Percentiles rank a stretch among this genome's conserved stretches.
phyloP scores from a whole-genome alignment of 2,797 vertebrate species.

The Parauchenoglanis ngamensis region DNA sequence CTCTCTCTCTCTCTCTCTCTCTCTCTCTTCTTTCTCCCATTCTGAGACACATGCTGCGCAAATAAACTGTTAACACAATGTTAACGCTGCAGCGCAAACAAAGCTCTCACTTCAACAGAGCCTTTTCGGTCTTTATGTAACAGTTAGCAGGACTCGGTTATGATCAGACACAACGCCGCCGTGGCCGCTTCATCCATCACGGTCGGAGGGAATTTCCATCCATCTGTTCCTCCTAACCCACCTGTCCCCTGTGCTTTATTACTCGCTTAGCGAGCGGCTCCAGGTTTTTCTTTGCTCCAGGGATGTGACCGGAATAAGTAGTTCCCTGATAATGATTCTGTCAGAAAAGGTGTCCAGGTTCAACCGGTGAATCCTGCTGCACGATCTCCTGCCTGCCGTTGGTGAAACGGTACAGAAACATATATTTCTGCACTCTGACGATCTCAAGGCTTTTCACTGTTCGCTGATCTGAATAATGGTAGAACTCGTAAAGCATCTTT shows the following conservation, averaged over 20 bases:
- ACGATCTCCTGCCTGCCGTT: no score
- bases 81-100: slow-evolving; percentile 3
- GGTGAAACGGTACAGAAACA: not conserved
- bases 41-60: slow-evolving; percentile 12
- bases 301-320: not conserved
- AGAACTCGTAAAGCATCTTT: not conserved
- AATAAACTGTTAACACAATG: slow-evolving; percentile 42
- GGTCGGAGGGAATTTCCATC: slow-evolving; percentile 7
- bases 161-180: not conserved
- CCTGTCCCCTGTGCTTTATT: slow-evolving; percentile 19
- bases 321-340: not conserved
- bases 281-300: slow-evolving; percentile 5
- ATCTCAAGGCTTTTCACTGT: not conserved
- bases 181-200: not conserved
- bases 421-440: not conserved
- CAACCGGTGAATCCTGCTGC: not conserved
- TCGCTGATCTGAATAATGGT: not conserved
- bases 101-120: not conserved
- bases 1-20: not conserved
- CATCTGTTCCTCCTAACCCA: slow-evolving; percentile 5
- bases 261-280: not conserved
- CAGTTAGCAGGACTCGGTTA: not conserved
- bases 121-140: not conserved
- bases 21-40: not conserved
- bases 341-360: no score